Base-by-base conservation (phyloP, 2,888 invertebrate genomes). In the Lithosia quadra region DNA sequence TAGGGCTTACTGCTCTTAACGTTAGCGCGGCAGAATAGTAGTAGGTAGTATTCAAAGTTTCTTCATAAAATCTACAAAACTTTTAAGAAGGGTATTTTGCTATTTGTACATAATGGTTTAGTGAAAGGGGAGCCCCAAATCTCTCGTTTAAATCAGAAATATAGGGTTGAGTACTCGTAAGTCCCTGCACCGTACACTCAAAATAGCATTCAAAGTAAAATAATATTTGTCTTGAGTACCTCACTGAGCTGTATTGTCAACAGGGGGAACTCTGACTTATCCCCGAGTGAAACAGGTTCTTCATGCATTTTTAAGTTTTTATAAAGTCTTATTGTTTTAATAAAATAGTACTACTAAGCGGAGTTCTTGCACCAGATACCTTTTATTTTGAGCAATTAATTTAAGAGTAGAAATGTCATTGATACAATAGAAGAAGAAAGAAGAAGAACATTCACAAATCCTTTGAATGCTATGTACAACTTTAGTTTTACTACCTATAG, bases 221-320 rank as follows among this genome's bases (percentile, higher is more conserved):
- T 49, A 18, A 18, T 49, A 49, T n/a, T n/a, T 49, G 49, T 49
- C 8, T 43, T 43, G 18, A 9, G 49, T 49, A 49, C 49, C 9
- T 49, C 49, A 49, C 49, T 49, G 49, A 49, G 49, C n/a, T n/a
- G 9, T 49, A 49, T 49, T 49, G 49, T 43, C 43, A 43, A 43
- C 43, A 43, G 7, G 43, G 43, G 43, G 15, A 43, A 43, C 7
- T 18, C 13, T 15, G 49, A 49, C 8, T 49, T 49, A 18, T 43
- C 18, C 43, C 8, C 7, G 15, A 43, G 43, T 49, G n/a, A 18
- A 49, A 49, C 7, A 18, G 8, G 2, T 39, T 4, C 49, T 49
- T n/a, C 9, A 49, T 49, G 49, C 18, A n/a, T n/a, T 49, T 49
- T 49, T 18, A 43, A 18, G 18, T 43, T 43, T 15, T 39, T 18